Evolutionary conservation across 1,140 invertebrate species (phyloP).

Genomic region (Aphelinus atriplicis): DNA sequence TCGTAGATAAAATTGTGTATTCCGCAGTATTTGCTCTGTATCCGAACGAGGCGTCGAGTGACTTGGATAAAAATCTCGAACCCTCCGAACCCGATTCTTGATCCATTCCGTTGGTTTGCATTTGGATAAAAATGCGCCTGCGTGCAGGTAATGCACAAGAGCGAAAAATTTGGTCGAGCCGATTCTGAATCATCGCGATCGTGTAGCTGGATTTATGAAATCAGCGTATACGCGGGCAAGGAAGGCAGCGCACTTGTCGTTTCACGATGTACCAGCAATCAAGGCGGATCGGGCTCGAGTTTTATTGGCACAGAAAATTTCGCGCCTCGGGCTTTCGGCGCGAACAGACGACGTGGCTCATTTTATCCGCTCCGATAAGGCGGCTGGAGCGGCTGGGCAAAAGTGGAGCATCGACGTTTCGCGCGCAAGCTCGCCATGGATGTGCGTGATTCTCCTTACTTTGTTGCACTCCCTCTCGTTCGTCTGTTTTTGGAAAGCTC

Average conservation of each 20-base stretch:
- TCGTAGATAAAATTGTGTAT: no score
- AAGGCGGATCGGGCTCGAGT: not conserved
- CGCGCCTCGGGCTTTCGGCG: not conserved
- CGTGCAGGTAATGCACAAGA: no score
- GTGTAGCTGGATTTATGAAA: no score
- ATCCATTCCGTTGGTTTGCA: no score
- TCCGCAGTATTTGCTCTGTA: no score
- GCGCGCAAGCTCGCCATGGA: constrained; percentile 7
- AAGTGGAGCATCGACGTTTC: constrained; percentile 41
- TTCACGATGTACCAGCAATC: constrained; percentile 6
- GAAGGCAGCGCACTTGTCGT: not conserved
- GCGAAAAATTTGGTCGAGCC: no score
- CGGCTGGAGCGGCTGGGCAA: constrained; percentile 13
- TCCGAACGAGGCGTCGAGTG: no score
- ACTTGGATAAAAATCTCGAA: no score
- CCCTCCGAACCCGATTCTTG: no score
- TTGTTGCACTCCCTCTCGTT: not conserved
- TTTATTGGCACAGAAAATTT: not conserved
- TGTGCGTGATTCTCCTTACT: constrained; percentile 30
- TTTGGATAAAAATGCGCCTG: no score
- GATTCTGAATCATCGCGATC: no score
- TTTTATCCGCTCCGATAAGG: constrained; percentile 31
- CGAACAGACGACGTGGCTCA: constrained; percentile 10
- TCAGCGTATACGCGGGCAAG: no score
- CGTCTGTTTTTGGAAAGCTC: constrained; percentile 1